Evolutionary conservation across 2,797 vertebrate species (phyloP), one percentile per base, ranked within the genome.

Genomic region (Syngnathus rostellatus): DNA sequence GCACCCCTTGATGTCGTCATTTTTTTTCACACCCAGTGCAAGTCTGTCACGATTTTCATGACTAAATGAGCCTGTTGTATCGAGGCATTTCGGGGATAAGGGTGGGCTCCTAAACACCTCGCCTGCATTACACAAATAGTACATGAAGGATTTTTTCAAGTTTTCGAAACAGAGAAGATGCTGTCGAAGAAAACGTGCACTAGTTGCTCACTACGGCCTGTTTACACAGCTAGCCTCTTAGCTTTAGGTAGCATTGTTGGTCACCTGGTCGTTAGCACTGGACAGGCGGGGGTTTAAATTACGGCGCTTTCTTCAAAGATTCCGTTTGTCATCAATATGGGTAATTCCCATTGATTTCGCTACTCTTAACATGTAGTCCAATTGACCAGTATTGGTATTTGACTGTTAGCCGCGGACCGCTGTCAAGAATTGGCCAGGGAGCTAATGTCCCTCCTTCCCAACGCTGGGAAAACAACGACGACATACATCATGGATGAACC

Each of bases 381-480:
- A 53, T 40, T 43, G 38, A 69, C 73, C 80, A 65, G 76, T 72
- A 63, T 77, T 84, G 83, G 82, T 81, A 71, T 57, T 57, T 16
- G 14, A 66, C 68, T 48, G 68, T 71, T 81, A 84, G 77, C 80
- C 67, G 16, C n/a, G 62, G 63, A 62, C 70, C 50, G 74, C 75
- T 74, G 82, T 83, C 78, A 86, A 63, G 81, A 79, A 71, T 68
- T 82, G 81, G 72, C 79, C 76, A 77, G 71, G 67, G 65, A 81
- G 80, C 83, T 79, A 74, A 54, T 70, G 77, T 84, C 81, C 72
- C 78, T 81, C 74, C 50, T 64, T 51, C 21, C 68, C 77, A 69
- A 66, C 63, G 60, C 71, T 71, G 77, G 74, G 73, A 81, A 86
- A 83, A 84, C 79, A 86, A 82, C 87, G 83, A 86, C 83, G 80